Percentiles rank a stretch among this genome's conserved stretches.
phyloP scores from a whole-genome alignment of 1,140 invertebrate genomes.

The Marisa cornuarietis region DNA sequence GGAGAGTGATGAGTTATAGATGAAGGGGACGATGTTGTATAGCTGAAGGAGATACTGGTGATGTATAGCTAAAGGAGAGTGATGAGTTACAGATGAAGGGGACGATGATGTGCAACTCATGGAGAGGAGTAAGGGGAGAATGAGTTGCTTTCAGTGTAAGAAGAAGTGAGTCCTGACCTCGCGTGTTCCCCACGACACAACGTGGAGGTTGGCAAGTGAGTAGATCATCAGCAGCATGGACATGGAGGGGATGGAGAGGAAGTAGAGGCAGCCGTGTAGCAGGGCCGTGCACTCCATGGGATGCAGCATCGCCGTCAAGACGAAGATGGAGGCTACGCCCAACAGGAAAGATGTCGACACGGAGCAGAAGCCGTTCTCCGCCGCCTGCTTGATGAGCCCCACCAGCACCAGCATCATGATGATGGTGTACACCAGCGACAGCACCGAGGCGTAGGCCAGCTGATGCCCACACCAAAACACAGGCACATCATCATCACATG shows the following conservation, averaged over 20 bases:
- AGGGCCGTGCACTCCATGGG: slow-evolving; percentile 79
- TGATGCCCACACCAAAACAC: slow-evolving; percentile 9
- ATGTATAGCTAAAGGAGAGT: too few species aligned
- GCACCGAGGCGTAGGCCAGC: slow-evolving; percentile 45
- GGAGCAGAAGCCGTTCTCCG: slow-evolving; percentile 45
- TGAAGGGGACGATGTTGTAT: too few species aligned
- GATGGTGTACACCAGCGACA: slow-evolving; percentile 50
- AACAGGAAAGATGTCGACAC: slow-evolving; percentile 49
- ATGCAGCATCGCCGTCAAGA: slow-evolving; percentile 80
- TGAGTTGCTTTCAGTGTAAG: too few species aligned
- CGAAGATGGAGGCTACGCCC: slow-evolving; percentile 62
- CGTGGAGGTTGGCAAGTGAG: slow-evolving; percentile 88
- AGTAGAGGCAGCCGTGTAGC: slow-evolving; percentile 83
- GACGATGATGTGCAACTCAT: too few species aligned
- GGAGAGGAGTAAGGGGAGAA: too few species aligned
- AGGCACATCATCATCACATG: too few species aligned
- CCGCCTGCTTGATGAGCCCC: slow-evolving; percentile 44
- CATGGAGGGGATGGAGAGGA: slow-evolving; percentile 92
- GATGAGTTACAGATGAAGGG: too few species aligned
- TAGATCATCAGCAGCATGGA: slow-evolving; percentile 91
- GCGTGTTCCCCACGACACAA: slow-evolving; percentile 88
- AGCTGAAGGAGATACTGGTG: too few species aligned
- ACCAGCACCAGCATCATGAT: slow-evolving; percentile 57
- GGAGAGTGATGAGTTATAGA: too few species aligned
- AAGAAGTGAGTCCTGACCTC: slow-evolving; percentile 66